Evolutionary conservation across 1,140 invertebrate species (phyloP), one percentile per base, ranked within the genome.

Genomic region (Pseudomyrmex flavicornis): DNA sequence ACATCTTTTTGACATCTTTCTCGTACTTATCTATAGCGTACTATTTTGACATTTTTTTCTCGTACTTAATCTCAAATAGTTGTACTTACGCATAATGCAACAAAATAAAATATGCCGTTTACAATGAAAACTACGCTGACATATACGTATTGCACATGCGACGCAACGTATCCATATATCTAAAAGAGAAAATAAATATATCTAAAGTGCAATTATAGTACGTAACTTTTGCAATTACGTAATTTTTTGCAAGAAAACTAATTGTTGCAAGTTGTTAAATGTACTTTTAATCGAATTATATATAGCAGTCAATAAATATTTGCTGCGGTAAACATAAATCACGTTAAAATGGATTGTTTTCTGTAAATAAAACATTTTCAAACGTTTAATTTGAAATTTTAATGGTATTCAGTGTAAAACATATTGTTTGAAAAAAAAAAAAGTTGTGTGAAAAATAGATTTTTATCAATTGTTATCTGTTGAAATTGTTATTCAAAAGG

Each of bases 61-160:
- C 9, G 76, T 70, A 79, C 76, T 79, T 79, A 79, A 70, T 0
- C 13, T 79, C 52, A n/a, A 52, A 59, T 59, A 70, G 68, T 70
- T 59, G 5, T 59, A 46, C 13, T 69, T 26, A 48, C 4, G 20
- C 35, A 35, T 70, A 17, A 48, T 26, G 52, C 13, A 58, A 26
- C 1, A 70, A 17, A 12, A 50, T 35, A 35, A 35, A 35, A 35
- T 35, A 35, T 35, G 0, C 4, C 5, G 35, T 35, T 35, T 35
- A 35, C 35, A 35, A 35, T 35, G 35, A 35, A 35, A 35, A 35
- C 35, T 35, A 35, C 5, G n/a, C n/a, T 59, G 1, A 17, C 4
- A 61, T 69, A 22, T 10, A 15, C 9, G 26, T 2, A 35, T 26
- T 35, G 35, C 35, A 35, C 10, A 56, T 26, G 15, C 8, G 35